Conservation (phyloP, 2,113 vertebrate species). For the Rattus norvegicus region GRCr8 NC_086030.1:16450501-16451000, state of each 20-base stretch:
- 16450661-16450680: accelerated
- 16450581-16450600: not conserved
- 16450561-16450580: not conserved
- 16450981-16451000: not conserved
- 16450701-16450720: not conserved
- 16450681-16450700: not conserved
- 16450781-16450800: conserved; percentile 39
- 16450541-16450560: not conserved
- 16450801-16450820: conserved; percentile 36
- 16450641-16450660: not conserved
- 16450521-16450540: too few species aligned
- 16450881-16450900: not conserved
- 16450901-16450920: not conserved
- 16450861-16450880: not conserved
- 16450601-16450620: too few species aligned
- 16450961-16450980: not conserved
- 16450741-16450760: not conserved
- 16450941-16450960: not conserved
- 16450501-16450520: not conserved
- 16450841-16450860: not conserved
- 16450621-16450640: not conserved
- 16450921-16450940: not conserved
- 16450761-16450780: not conserved
- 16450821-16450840: conserved; percentile 24
- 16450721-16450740: not conserved